Conservation (phyloP, 2,113 vertebrate species). For the Poicephalus meyeri region DNA sequence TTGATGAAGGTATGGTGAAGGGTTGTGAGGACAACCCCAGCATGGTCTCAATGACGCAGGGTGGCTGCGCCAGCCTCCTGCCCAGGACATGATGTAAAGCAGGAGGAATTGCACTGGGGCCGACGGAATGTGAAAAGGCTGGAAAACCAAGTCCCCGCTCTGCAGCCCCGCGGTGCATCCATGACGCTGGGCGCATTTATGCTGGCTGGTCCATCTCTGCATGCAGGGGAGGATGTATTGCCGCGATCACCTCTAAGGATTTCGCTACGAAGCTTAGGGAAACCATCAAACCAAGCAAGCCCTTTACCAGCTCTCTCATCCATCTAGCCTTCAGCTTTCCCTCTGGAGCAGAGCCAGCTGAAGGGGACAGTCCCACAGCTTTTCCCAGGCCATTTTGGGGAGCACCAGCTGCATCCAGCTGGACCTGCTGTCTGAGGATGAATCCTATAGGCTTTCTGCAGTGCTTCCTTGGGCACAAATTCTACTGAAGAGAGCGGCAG, state of each 20-base stretch:
- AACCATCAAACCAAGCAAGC: background rate
- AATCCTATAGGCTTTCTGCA: background rate
- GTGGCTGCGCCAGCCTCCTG: background rate
- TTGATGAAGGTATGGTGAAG: background rate
- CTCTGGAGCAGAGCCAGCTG: background rate
- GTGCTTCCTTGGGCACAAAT: background rate
- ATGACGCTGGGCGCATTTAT: fast-evolving
- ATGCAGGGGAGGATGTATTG: background rate
- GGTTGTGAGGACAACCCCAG: background rate
- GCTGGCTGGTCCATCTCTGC: background rate
- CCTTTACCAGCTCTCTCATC: background rate
- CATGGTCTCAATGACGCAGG: too few species aligned
- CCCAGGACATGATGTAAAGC: fast-evolving
- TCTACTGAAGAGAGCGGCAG: background rate
- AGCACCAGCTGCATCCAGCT: background rate
- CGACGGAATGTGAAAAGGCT: background rate
- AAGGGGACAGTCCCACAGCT: background rate
- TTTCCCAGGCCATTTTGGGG: background rate
- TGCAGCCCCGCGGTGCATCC: too few species aligned
- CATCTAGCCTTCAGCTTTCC: background rate
- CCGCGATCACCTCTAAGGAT: background rate
- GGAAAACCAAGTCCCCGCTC: background rate
- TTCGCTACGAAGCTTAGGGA: background rate
- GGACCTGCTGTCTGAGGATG: background rate
- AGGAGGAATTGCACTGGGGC: background rate